Percentiles rank a stretch among this genome's conserved stretches.
These are phyloP conservation scores for Asbolus verrucosus DNA, from an alignment of 1,140 invertebrate species.

Conservation along the genomic window DNA sequence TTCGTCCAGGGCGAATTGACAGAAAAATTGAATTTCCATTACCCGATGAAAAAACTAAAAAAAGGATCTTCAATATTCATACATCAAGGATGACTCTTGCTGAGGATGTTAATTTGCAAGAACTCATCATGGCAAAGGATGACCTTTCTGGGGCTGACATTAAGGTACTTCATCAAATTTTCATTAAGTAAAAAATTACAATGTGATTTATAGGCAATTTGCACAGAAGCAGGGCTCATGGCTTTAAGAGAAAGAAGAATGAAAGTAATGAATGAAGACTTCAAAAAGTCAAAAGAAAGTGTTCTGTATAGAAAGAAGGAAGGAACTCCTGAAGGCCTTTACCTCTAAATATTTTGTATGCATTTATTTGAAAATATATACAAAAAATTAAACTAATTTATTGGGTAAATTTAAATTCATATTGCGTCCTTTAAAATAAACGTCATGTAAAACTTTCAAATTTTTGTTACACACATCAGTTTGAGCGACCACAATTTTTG, in stretches of 20 bases:
- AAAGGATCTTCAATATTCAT: constrained; percentile 98
- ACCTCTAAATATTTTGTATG: constrained; percentile 80
- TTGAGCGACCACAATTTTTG: constrained; percentile 44
- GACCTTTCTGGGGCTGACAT: constrained; percentile 98
- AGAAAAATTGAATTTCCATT: constrained; percentile 99
- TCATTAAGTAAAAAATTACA: constrained; percentile 17
- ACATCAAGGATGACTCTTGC: constrained; percentile 98
- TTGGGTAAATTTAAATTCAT: not conserved
- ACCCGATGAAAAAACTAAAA: constrained; percentile 99
- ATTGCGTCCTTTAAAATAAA: not conserved
- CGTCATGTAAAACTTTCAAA: constrained; percentile 9
- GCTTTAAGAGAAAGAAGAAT: constrained; percentile 97
- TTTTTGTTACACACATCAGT: constrained; percentile 13
- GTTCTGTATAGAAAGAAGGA: constrained; percentile 99
- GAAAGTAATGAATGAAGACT: constrained; percentile 99
- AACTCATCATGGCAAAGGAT: constrained; percentile 99
- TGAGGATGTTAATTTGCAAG: constrained; percentile 97
- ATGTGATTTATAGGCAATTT: constrained; percentile 87
- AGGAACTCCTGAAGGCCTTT: constrained; percentile 98
- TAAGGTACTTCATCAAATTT: constrained; percentile 70
- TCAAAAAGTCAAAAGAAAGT: constrained; percentile 99
- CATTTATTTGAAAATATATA: constrained; percentile 17
- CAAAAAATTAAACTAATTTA: not conserved
- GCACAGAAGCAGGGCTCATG: constrained; percentile 98
- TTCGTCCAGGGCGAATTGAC: constrained; percentile 98